Base-by-base conservation (phyloP, 1,140 invertebrate species). In the Heliothis subflexa region DNA sequence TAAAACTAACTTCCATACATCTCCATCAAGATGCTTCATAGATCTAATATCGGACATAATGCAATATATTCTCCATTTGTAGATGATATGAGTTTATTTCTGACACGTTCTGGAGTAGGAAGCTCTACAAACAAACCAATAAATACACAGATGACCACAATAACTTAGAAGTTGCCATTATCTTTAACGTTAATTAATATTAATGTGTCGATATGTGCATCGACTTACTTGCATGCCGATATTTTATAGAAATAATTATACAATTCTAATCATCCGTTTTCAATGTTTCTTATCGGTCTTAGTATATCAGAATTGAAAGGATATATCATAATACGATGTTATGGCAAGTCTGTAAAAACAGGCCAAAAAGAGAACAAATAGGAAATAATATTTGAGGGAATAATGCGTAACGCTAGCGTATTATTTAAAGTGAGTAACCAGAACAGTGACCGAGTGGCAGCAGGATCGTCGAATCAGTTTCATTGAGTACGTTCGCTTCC, bases 381-480 rank as follows among this genome's bases (percentile, higher is more conserved):
- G n/a, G 40, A 18, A 64, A 18, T n/a, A 33, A 40, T 40, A 47
- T 16, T 47, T 66, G 40, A 21, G 18, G 11, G 62, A 47, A 47
- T 66, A 66, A 66, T 66, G 62, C 62, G 62, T 66, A 66, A 66
- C 40, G n/a, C 16, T 66, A 18, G 33, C 47, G 25, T 59, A 40
- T 45, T 70, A 33, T 70, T 70, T 49, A 52, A 28, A 70, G 72
- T 75, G 73, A 84, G 85, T 91, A 92, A 91, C 89, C 83, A 91
- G 91, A 91, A 89, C 91, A 93, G 90, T 93, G 91, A 93, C 91
- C 91, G 89, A 86, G 88, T 76, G 72, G 71, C 70, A 81, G 78
- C 73, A 83, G 87, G 89, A 87, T 85, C 88, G 81, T 83, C 84
- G 80, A 89, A 91, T 92, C 91, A 89, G 85, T 89, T 90, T 86